Conservation (phyloP, 2,888 invertebrate species). For the Sarcophaga caerulescens region DNA sequence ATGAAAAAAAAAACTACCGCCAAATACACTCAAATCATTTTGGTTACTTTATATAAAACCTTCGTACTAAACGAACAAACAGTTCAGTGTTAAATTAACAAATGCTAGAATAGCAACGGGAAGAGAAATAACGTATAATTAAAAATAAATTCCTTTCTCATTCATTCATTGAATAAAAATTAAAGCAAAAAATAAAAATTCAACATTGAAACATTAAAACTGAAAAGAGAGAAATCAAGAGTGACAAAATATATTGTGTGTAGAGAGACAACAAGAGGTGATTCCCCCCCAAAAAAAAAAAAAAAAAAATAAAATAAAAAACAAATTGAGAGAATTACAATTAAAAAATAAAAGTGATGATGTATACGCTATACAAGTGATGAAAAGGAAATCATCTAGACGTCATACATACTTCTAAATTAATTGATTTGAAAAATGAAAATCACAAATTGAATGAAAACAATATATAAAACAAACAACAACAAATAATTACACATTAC, state of each 20-base stretch:
- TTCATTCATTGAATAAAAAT: too few species aligned
- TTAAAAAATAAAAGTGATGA: neutral
- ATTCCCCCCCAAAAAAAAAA: too few species aligned
- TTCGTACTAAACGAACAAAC: conserved; percentile 30
- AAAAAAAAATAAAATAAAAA: conserved; percentile 31
- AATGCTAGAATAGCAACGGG: conserved; percentile 52
- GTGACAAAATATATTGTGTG: neutral
- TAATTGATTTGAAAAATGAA: conserved; percentile 12
- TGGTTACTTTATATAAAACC: conserved; percentile 65
- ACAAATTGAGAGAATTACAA: neutral
- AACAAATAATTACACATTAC: conserved; percentile 1
- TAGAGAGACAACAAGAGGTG: conserved; percentile 57
- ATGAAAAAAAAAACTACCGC: conserved; percentile 61
- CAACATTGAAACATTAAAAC: conserved; percentile 34
- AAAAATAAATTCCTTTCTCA: neutral
- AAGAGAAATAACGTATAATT: neutral
- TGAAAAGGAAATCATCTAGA: conserved; percentile 37
- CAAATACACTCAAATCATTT: conserved; percentile 40
- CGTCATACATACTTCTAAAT: conserved; percentile 15
- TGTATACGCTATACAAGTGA: neutral
- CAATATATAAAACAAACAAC: conserved; percentile 18
- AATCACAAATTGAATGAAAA: neutral
- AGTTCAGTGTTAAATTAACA: conserved; percentile 64
- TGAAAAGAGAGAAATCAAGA: conserved; percentile 21
- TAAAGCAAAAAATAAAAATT: neutral